These are phyloP conservation scores for Xestia c-nigrum DNA, from an alignment of 2,888 invertebrate species.

Conservation along the genomic window DNA sequence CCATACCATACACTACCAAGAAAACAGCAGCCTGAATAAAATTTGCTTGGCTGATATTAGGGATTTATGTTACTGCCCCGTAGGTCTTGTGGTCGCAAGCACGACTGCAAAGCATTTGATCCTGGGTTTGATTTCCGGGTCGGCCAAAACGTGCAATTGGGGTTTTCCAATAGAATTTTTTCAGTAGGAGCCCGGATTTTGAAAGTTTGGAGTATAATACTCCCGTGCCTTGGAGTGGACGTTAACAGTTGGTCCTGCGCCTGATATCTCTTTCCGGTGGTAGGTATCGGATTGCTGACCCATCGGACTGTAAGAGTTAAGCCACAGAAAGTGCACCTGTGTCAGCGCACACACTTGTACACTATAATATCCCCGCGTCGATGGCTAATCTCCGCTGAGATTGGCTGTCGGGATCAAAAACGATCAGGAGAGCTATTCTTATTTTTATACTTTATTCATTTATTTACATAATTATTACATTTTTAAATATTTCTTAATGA, in stretches of 20 bases:
- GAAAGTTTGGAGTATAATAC: not conserved
- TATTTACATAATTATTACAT: no score
- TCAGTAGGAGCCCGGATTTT: not conserved
- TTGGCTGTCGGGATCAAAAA: not conserved
- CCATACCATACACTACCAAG: not conserved
- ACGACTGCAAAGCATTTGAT: not conserved
- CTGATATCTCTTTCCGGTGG: not conserved
- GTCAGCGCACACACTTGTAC: not conserved
- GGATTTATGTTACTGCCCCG: not conserved
- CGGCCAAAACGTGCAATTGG: not conserved
- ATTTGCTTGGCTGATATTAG: not conserved
- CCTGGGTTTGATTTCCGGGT: not conserved
- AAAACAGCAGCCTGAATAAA: not conserved
- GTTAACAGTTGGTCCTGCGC: not conserved
- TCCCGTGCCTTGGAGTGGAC: not conserved
- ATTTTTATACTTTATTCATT: no score
- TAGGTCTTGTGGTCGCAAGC: not conserved
- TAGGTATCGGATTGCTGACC: not conserved
- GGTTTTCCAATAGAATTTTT: not conserved
- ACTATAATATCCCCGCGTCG: not conserved
- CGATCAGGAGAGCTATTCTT: not conserved
- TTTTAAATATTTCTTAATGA: no score
- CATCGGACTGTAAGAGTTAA: not conserved
- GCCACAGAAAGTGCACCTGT: not conserved
- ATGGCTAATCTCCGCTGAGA: not conserved